These are phyloP conservation scores for Labroides dimidiatus DNA, from an alignment of 2,797 vertebrate genomes.

Conservation along the genomic window DNA sequence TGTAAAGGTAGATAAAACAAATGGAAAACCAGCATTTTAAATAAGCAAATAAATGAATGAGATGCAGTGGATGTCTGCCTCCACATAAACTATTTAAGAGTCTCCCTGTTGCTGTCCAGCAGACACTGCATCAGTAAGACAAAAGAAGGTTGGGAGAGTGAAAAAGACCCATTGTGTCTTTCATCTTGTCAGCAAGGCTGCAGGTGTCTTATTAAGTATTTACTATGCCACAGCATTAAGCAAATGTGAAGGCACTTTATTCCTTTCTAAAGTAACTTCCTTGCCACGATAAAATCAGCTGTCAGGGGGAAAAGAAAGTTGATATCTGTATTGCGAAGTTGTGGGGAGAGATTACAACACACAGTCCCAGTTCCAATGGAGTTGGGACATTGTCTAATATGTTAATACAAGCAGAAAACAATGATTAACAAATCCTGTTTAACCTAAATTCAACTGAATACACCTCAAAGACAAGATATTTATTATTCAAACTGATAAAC, in stretches of 20 bases:
- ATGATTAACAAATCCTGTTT: no score
- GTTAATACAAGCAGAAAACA: no score
- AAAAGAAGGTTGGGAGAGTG: slow-evolving; percentile 51
- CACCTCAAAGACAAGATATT: no score
- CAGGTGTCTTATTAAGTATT: slow-evolving; percentile 71
- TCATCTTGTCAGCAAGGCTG: slow-evolving; percentile 64
- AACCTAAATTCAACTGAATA: no score
- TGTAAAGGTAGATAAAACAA: slow-evolving; percentile 59
- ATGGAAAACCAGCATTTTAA: slow-evolving; percentile 55
- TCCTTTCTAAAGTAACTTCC: slow-evolving; percentile 55
- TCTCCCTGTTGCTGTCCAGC: slow-evolving; percentile 49
- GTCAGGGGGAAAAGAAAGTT: slow-evolving; percentile 42
- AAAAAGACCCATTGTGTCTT: slow-evolving; percentile 56
- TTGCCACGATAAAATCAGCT: slow-evolving; percentile 58
- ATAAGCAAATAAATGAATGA: slow-evolving; percentile 58
- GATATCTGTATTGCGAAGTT: slow-evolving; percentile 71
- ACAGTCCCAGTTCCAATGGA: no score
- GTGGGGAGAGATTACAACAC: slow-evolving; percentile 71
- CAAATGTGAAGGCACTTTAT: slow-evolving; percentile 55
- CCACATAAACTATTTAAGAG: slow-evolving; percentile 69
- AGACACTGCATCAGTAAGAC: slow-evolving; percentile 64
- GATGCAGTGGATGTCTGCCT: slow-evolving; percentile 41
- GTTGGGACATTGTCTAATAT: no score
- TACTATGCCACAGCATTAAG: slow-evolving; percentile 56
- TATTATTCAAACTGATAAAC: no score